A percentile compares a stretch with the other conserved stretches of the same genome.
These are phyloP conservation scores for Trematomus bernacchii DNA, from an alignment of 2,797 vertebrate genomes.

Conservation along the genomic window DNA sequence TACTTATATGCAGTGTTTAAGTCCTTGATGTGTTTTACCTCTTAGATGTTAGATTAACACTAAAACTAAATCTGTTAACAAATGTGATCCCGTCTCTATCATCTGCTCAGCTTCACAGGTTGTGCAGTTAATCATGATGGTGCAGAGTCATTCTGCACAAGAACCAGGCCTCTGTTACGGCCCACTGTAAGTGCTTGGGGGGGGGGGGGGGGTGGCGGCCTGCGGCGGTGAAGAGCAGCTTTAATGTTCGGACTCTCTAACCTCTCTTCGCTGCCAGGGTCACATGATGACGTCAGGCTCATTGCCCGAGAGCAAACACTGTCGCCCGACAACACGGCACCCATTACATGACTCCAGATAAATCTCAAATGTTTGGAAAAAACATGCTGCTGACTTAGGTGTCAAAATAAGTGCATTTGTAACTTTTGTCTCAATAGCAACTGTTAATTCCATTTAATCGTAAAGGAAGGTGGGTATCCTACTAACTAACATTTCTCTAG, in stretches of 20 bases:
- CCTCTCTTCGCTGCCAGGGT: slow-evolving; percentile 61
- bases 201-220: slow-evolving; percentile 32
- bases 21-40: background rate
- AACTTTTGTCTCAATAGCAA: slow-evolving; percentile 90
- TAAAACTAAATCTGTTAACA: background rate
- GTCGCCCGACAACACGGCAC: slow-evolving; percentile 14
- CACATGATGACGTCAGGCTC: slow-evolving; percentile 66
- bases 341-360: slow-evolving; percentile 25
- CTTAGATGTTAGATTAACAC: background rate
- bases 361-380: slow-evolving; percentile 21
- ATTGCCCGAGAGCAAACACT: slow-evolving; percentile 50
- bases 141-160: background rate
- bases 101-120: slow-evolving; percentile 5
- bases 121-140: background rate
- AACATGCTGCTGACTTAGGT: slow-evolving; percentile 26
- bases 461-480: slow-evolving; percentile 34
- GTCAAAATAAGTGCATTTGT: slow-evolving; percentile 34
- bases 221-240: slow-evolving; percentile 36
- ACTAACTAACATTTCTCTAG: slow-evolving; percentile 32
- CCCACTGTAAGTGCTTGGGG: slow-evolving; percentile 6
- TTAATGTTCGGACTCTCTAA: slow-evolving; percentile 52
- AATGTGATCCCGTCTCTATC: background rate
- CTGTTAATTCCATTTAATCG: slow-evolving; percentile 83
- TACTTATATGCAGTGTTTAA: background rate
- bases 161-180: slow-evolving; percentile 14